Conservation (phyloP, 2,113 vertebrate genomes). For the Trematocara macrostoma region DNA sequence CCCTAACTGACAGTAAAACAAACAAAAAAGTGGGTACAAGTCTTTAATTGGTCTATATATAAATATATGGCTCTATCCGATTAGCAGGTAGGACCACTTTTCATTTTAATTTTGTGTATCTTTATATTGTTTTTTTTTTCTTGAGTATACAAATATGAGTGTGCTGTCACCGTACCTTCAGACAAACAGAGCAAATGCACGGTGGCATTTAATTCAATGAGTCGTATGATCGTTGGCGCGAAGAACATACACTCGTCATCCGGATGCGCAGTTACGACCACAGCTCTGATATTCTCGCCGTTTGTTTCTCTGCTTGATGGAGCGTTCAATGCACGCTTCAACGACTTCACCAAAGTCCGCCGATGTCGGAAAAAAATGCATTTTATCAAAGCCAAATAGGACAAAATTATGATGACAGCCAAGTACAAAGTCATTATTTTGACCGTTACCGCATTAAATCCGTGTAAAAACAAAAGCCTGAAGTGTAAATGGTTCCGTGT, state of each 20-base stretch:
- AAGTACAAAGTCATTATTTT: constrained; percentile 67
- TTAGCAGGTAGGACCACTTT: not conserved
- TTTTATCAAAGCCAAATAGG: constrained; percentile 53
- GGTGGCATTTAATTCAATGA: constrained; percentile 64
- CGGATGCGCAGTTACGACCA: constrained; percentile 89
- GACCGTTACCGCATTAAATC: constrained; percentile 51
- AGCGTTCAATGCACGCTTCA: not conserved
- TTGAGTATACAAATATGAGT: not conserved
- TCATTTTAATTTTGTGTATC: not conserved
- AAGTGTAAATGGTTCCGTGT: constrained; percentile 48
- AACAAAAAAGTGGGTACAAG: not conserved
- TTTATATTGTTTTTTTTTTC: not conserved
- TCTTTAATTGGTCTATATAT: not conserved
- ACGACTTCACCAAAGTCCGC: not conserved
- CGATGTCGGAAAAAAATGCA: constrained; percentile 40
- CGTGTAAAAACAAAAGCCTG: constrained; percentile 44
- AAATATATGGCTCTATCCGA: not conserved
- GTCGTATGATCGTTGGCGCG: constrained; percentile 80
- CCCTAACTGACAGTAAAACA: not conserved
- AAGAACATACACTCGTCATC: constrained; percentile 98
- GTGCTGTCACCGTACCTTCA: constrained; percentile 77
- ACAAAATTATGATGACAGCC: constrained; percentile 9
- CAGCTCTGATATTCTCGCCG: constrained; percentile 27
- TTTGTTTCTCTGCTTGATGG: not conserved
- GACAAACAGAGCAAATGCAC: constrained; percentile 86